Evolutionary conservation across 2,888 invertebrate genomes (phyloP).

Genomic region (Calameuta filiformis): DNA sequence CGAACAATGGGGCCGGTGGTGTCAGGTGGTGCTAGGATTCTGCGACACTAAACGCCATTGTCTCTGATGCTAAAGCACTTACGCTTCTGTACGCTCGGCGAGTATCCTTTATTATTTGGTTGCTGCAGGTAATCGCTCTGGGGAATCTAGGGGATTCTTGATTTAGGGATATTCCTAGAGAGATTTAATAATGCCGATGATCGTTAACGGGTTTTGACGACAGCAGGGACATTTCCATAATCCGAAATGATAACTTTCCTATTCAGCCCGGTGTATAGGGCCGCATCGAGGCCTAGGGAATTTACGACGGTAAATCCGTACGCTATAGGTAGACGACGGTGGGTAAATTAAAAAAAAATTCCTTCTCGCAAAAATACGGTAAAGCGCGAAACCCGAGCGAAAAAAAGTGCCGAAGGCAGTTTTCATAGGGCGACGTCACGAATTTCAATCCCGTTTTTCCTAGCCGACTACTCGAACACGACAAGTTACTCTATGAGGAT

Average conservation of each 20-base stretch:
- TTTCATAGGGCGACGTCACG: background rate
- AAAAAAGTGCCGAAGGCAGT: background rate
- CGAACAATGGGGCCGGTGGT: background rate
- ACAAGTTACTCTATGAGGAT: conserved; percentile 30
- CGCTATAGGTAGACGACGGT: background rate
- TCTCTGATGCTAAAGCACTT: background rate
- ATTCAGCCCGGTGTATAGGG: background rate
- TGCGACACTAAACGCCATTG: background rate
- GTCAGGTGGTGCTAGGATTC: background rate
- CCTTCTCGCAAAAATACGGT: background rate
- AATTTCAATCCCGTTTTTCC: background rate
- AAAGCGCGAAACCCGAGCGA: background rate
- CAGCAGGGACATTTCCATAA: background rate
- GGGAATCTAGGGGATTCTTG: background rate
- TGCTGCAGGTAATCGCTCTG: background rate
- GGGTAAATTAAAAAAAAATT: background rate
- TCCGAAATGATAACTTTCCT: background rate
- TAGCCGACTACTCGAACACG: conserved; percentile 18
- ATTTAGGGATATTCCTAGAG: background rate
- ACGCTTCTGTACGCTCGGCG: background rate
- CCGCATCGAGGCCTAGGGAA: background rate
- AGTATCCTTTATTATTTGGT: background rate
- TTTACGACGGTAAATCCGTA: background rate
- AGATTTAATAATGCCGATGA: background rate
- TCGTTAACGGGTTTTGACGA: background rate